These are phyloP conservation scores for Melinopterus prodromus DNA, from an alignment of 2,888 invertebrate species.

Conservation along the genomic window DNA sequence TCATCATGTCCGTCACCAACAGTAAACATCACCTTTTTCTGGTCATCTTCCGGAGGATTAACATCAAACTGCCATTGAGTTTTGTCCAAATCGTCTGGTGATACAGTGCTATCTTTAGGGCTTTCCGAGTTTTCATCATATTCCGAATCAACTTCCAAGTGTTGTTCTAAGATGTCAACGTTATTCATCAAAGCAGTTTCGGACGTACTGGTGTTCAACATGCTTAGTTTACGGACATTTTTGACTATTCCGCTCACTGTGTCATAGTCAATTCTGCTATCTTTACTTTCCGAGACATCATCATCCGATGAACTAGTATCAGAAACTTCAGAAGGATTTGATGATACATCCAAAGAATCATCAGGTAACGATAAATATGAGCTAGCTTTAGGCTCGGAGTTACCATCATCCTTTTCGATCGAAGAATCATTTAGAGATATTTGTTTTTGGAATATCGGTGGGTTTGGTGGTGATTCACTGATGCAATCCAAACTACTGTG, in stretches of 20 bases:
- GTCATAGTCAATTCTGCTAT: slow-evolving; percentile 60
- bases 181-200: slow-evolving; percentile 30
- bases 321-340: slow-evolving; percentile 38
- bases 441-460: slow-evolving; percentile 34
- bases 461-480: slow-evolving; percentile 61
- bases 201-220: slow-evolving; percentile 15
- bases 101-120: slow-evolving; percentile 17
- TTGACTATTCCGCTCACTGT: slow-evolving; percentile 68
- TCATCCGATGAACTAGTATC: slow-evolving; percentile 43
- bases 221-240: slow-evolving; percentile 56
- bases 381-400: slow-evolving; percentile 8
- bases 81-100: slow-evolving; percentile 24
- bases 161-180: slow-evolving; percentile 20
- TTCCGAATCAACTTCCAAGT: slow-evolving; percentile 32
- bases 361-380: slow-evolving; percentile 40
- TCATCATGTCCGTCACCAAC: slow-evolving; percentile 23
- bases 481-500: slow-evolving; percentile 68
- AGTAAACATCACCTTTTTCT: slow-evolving; percentile 31
- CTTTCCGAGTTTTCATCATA: slow-evolving; percentile 5
- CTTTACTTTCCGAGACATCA: slow-evolving; percentile 48
- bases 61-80: slow-evolving; percentile 28
- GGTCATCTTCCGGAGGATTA: slow-evolving; percentile 23
- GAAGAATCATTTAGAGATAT: slow-evolving; percentile 32
- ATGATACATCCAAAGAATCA: slow-evolving; percentile 36
- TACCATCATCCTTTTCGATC: slow-evolving; percentile 11